Conservation (phyloP, 2,113 vertebrate genomes). For the Petroica traversi region DNA sequence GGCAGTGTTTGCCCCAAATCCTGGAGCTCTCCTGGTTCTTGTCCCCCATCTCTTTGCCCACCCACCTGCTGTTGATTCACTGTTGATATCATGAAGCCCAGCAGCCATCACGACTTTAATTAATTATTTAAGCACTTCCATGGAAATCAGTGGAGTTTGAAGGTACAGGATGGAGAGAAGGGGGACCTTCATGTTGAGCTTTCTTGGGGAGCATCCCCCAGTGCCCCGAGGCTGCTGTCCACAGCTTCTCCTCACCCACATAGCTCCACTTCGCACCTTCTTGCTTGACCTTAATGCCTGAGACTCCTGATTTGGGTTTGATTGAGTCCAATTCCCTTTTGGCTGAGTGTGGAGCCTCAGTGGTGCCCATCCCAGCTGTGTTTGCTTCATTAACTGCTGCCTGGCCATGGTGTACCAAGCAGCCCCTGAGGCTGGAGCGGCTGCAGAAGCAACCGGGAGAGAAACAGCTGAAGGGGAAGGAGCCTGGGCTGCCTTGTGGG, state of each 20-base stretch:
- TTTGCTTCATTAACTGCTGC: not conserved
- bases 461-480: conserved; percentile 44
- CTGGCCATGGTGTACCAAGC: not conserved
- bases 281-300: not conserved
- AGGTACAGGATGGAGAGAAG: not conserved
- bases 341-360: not conserved
- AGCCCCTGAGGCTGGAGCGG: not conserved
- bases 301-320: not conserved
- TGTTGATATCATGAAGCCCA: not conserved
- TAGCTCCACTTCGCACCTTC: not conserved
- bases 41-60: not conserved
- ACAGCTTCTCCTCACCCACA: not conserved
- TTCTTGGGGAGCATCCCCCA: not conserved
- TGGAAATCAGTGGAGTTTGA: not conserved
- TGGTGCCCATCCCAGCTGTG: not conserved
- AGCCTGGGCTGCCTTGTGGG: not conserved
- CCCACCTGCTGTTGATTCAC: not conserved
- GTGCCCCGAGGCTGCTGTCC: accelerated
- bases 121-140: not conserved
- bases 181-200: not conserved
- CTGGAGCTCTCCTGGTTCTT: not conserved
- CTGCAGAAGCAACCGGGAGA: not conserved
- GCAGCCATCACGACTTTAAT: not conserved
- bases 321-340: not conserved
- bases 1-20: not conserved